A percentile compares a stretch with the other conserved stretches of the same genome.
phyloP scores from a whole-genome alignment of 2,888 invertebrate species.

The Eupithecia subfuscata region DNA sequence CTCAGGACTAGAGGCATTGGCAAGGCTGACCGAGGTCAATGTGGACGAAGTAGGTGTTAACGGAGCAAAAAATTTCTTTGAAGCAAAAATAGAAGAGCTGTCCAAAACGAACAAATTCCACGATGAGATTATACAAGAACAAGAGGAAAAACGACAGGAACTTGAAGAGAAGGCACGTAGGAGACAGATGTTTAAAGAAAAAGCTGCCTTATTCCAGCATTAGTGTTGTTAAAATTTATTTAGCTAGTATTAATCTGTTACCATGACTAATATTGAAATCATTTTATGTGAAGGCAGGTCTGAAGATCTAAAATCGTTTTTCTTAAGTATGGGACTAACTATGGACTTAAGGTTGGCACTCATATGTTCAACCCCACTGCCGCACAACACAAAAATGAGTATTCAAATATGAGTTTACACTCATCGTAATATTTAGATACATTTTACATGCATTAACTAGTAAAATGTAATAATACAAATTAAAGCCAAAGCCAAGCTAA shows the following conservation, averaged over 20 bases:
- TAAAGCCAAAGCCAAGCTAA: too few species aligned
- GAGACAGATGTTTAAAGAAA: conserved; percentile 93
- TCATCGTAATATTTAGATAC: neutral
- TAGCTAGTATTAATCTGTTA: conserved; percentile 81
- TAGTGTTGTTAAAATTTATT: conserved; percentile 56
- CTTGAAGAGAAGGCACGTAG: conserved; percentile 93
- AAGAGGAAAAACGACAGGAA: conserved; percentile 92
- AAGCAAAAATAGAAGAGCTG: conserved; percentile 96
- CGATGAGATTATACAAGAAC: conserved; percentile 95
- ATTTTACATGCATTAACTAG: too few species aligned
- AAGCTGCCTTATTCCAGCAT: conserved; percentile 90
- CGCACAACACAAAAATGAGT: neutral
- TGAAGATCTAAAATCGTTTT: neutral
- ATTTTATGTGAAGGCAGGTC: conserved; percentile 39
- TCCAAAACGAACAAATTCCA: conserved; percentile 94
- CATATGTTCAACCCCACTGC: neutral
- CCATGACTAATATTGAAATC: conserved; percentile 65
- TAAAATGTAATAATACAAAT: too few species aligned
- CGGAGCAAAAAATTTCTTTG: conserved; percentile 97
- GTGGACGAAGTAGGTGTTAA: conserved; percentile 97
- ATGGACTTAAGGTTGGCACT: neutral
- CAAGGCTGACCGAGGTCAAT: conserved; percentile 94
- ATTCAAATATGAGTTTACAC: neutral
- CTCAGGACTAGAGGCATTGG: conserved; percentile 94
- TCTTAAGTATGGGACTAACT: neutral